A percentile compares a stretch with the other conserved stretches of the same genome.
These are phyloP conservation scores for Virgularia gustaviana DNA, from an alignment of 92 coral and sea anemone genomes.

Conservation along the genomic window DNA sequence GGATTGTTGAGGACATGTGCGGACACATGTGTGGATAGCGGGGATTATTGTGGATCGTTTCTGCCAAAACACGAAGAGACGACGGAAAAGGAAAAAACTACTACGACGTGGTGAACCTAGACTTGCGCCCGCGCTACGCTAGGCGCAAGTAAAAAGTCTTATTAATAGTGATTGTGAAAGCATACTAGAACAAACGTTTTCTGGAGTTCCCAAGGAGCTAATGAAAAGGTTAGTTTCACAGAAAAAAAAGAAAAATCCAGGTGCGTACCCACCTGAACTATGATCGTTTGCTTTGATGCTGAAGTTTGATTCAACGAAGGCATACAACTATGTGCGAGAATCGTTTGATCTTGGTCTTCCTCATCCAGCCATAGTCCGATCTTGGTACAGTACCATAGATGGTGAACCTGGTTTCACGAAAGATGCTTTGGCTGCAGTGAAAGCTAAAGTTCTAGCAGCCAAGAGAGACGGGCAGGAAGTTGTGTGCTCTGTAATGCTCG, in stretches of 20 bases:
- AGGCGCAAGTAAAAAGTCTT: no score
- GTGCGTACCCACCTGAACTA: conserved; percentile 9
- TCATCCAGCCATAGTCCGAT: conserved; percentile 6
- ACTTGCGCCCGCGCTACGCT: no score
- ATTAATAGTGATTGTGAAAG: conserved; percentile 27
- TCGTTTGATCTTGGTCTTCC: conserved; percentile 18
- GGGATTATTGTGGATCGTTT: no score
- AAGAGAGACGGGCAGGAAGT: conserved; percentile 22
- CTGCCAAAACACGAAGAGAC: no score
- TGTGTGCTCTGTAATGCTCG: conserved; percentile 14
- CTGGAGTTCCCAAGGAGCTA: conserved; percentile 24
- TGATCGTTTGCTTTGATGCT: conserved; percentile 4
- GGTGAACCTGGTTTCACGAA: conserved; percentile 21
- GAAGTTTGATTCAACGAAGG: conserved; percentile 32
- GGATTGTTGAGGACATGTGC: no score
- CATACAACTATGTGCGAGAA: conserved; percentile 20
- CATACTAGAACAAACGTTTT: conserved; percentile 20
- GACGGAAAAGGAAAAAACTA: no score
- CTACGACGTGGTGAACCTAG: no score
- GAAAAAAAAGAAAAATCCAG: conserved; percentile 21
- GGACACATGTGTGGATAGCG: no score
- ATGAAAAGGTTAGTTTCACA: conserved; percentile 31
- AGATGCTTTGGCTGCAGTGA: conserved; percentile 30
- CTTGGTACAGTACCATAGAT: conserved; percentile 19
- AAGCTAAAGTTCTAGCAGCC: conserved; percentile 29